Percentiles rank a stretch among this genome's conserved stretches.
phyloP scores from a whole-genome alignment of 1,140 invertebrate genomes.

The Scaptomyza pallida region DNA sequence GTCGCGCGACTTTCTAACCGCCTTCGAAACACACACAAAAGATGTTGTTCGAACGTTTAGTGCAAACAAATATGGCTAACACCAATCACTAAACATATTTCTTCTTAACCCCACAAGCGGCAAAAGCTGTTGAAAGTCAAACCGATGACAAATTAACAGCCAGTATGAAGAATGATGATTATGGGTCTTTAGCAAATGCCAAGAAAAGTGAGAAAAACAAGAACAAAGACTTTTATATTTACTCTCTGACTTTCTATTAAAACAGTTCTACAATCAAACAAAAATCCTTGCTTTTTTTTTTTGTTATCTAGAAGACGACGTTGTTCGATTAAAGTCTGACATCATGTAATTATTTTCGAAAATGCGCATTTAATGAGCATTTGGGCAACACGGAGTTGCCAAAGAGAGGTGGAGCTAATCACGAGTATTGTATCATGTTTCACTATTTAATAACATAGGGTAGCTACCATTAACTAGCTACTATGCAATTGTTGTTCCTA shows the following conservation, averaged over 20 bases:
- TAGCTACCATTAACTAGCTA: no score
- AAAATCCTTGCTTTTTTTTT: not conserved
- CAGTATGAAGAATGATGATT: no score
- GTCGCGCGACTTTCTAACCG: conserved; percentile 66
- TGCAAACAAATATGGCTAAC: conserved; percentile 8
- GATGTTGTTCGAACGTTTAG: conserved; percentile 14
- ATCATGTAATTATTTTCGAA: conserved; percentile 73
- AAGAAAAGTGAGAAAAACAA: no score
- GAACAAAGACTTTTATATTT: no score
- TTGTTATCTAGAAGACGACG: conserved; percentile 16
- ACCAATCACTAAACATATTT: not conserved
- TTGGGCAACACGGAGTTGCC: conserved; percentile 4
- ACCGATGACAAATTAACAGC: no score
- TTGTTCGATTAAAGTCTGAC: conserved; percentile 50
- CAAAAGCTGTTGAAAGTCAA: not conserved
- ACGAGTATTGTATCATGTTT: conserved; percentile 14
- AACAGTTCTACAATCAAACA: no score
- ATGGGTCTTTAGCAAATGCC: no score
- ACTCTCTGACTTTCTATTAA: no score
- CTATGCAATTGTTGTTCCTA: conserved; percentile 1
- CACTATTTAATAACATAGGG: conserved; percentile 28
- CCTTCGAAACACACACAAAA: conserved; percentile 23
- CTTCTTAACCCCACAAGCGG: not conserved
- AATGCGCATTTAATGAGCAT: conserved; percentile 46
- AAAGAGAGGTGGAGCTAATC: conserved; percentile 42